phyloP scores from a whole-genome alignment of 2,888 invertebrate genomes.

The Lasius platythorax region DNA sequence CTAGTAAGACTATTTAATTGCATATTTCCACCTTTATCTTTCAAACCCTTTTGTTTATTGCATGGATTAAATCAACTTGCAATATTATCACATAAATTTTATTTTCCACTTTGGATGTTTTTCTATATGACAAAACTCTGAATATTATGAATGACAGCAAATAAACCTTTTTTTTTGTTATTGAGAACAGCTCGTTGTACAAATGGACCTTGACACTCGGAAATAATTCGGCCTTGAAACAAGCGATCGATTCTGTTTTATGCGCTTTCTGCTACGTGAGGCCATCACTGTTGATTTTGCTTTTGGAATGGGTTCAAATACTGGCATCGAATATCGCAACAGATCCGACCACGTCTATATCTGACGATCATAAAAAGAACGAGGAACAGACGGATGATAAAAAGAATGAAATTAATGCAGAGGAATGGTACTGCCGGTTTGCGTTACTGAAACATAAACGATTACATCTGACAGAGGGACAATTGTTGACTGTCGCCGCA shows the following conservation, averaged over 20 bases:
- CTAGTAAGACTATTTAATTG: slow-evolving; percentile 86
- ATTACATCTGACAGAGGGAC: slow-evolving; percentile 88
- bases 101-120: background rate
- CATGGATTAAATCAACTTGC: background rate
- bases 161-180: slow-evolving; percentile 32
- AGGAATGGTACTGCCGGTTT: slow-evolving; percentile 88
- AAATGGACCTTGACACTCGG: slow-evolving; percentile 92
- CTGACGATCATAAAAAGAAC: slow-evolving; percentile 88
- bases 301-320: slow-evolving; percentile 92
- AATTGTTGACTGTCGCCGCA: slow-evolving; percentile 92
- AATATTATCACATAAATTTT: slow-evolving; percentile 1
- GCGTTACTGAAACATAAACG: slow-evolving; percentile 87
- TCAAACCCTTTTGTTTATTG: background rate
- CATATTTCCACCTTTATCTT: background rate
- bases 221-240: slow-evolving; percentile 91
- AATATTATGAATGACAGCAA: slow-evolving; percentile 3
- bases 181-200: slow-evolving; percentile 88
- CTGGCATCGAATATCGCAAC: slow-evolving; percentile 87
- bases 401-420: slow-evolving; percentile 87
- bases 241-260: slow-evolving; percentile 93
- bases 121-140: background rate
- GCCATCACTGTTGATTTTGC: slow-evolving; percentile 91
- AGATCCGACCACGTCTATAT: slow-evolving; percentile 87
- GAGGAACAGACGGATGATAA: slow-evolving; percentile 91
- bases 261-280: slow-evolving; percentile 95